phyloP scores from a whole-genome alignment of 2,797 vertebrate genomes.

The Oceanodroma leucorhoa region DNA sequence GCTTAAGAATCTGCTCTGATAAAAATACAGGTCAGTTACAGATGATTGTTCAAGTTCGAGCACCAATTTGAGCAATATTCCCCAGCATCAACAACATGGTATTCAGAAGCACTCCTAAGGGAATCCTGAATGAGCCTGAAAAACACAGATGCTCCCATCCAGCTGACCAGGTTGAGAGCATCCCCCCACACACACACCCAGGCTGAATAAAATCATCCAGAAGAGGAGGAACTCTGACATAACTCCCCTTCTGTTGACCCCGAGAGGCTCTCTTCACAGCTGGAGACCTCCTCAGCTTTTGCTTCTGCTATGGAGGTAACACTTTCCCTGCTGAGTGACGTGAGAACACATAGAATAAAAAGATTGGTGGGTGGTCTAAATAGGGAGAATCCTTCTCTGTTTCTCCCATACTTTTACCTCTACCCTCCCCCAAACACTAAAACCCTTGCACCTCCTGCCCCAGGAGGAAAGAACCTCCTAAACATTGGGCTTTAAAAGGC shows the following conservation, averaged over 20 bases:
- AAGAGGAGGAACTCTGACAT: not conserved
- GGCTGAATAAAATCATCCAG: not conserved
- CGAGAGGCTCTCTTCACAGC: not conserved
- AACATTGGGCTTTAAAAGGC: not conserved
- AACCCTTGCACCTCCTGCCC: not conserved
- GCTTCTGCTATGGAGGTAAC: not conserved
- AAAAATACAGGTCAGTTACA: not conserved
- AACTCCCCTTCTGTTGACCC: not conserved
- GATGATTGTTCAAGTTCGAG: not conserved
- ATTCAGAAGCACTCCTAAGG: not conserved
- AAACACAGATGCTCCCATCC: not conserved
- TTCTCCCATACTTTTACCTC: not conserved
- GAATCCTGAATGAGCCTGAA: not conserved
- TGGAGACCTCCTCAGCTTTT: not conserved
- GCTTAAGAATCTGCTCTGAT: not conserved
- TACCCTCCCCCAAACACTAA: not conserved
- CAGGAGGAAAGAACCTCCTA: not conserved
- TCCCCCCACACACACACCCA: not conserved
- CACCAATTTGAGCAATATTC: not conserved
- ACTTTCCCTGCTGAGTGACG: not conserved
- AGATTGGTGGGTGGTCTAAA: conserved; percentile 16
- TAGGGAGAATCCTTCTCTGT: not conserved
- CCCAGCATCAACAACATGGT: not conserved
- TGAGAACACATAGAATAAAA: not conserved
- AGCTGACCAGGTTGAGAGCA: not conserved